Conservation (phyloP, 2,113 vertebrate genomes). For the Dinomys branickii region DNA sequence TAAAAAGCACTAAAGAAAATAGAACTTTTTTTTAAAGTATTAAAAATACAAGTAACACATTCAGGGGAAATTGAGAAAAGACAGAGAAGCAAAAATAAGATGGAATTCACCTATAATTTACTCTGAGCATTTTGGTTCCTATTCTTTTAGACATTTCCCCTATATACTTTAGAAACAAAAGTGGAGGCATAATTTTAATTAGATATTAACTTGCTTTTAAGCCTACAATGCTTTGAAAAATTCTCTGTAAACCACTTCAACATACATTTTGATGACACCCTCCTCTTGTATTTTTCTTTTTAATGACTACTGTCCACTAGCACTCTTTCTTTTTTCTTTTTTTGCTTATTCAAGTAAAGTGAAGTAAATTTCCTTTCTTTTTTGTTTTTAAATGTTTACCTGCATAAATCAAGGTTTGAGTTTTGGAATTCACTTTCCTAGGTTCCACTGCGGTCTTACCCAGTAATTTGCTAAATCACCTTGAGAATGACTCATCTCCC, state of each 20-base stretch:
- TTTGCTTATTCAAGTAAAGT: constrained; percentile 35
- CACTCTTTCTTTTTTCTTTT: not conserved
- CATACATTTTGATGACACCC: constrained; percentile 7
- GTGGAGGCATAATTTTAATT: not conserved
- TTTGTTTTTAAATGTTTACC: not conserved
- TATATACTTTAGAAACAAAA: not conserved
- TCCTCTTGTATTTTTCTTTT: constrained; percentile 16
- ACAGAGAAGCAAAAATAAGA: not conserved
- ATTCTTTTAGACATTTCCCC: not conserved
- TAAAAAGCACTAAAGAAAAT: not conserved
- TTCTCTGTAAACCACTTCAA: not conserved
- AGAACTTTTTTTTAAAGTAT: not conserved
- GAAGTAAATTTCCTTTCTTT: not conserved
- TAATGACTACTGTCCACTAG: not conserved
- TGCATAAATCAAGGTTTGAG: not conserved
- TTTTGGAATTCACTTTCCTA: not conserved
- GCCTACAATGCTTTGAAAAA: not conserved
- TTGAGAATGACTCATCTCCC: not conserved
- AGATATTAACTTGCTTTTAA: not conserved
- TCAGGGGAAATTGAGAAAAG: constrained; percentile 4
- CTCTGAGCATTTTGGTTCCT: not conserved
- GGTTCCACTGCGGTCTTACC: not conserved
- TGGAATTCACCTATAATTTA: not conserved
- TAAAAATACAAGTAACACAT: not conserved
- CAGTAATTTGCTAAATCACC: not conserved